phyloP scores from a whole-genome alignment of 64 coral and sea anemone genomes.

The Exaiptasia diaphana region DNA sequence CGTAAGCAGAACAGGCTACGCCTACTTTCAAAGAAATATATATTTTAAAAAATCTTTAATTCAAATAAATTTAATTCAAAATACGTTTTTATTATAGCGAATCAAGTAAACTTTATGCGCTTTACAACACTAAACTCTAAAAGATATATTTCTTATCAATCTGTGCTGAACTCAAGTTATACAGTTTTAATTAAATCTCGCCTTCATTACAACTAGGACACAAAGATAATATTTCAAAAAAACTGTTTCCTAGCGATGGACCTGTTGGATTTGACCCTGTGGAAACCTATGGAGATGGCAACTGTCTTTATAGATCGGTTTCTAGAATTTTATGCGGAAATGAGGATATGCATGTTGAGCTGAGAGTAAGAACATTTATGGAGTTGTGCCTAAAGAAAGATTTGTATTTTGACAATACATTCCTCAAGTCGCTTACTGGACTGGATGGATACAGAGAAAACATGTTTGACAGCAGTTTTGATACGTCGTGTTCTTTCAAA shows the following conservation, averaged over 20 bases:
- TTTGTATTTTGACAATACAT: background rate
- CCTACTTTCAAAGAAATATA: no score
- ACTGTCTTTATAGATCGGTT: background rate
- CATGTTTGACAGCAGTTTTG: constrained; percentile 32
- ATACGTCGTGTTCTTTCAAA: background rate
- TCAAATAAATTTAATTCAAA: no score
- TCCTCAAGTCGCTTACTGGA: constrained; percentile 8
- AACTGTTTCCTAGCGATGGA: background rate
- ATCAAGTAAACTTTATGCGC: no score
- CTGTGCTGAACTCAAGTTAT: no score
- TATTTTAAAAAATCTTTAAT: no score
- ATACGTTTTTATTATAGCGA: no score
- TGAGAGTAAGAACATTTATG: constrained; percentile 26
- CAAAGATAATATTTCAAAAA: background rate
- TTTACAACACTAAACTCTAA: no score
- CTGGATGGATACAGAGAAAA: background rate
- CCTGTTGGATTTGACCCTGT: background rate
- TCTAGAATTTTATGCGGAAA: constrained; percentile 5
- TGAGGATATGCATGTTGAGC: constrained; percentile 25
- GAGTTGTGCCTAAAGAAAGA: constrained; percentile 20
- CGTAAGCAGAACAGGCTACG: no score
- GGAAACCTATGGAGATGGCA: background rate
- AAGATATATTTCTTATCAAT: no score
- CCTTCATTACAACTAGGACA: no score
- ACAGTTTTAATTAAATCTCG: no score